Percentiles rank a stretch among this genome's conserved stretches.
These are phyloP conservation scores for Ochotona curzoniae DNA, from an alignment of 2,113 vertebrate genomes.

Conservation along the genomic window DNA sequence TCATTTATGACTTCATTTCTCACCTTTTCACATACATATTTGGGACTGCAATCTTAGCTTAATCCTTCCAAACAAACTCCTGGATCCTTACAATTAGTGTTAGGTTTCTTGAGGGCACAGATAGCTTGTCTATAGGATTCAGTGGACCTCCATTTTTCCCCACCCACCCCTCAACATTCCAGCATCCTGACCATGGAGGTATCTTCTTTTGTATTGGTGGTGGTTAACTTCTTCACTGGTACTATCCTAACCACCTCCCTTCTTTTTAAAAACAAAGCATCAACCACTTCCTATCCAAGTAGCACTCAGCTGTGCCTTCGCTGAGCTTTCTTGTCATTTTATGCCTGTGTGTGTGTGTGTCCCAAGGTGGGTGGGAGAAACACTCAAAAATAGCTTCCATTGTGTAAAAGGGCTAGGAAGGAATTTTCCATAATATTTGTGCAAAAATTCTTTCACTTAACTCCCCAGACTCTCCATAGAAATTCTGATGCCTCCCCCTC, in stretches of 20 bases:
- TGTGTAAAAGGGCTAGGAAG: constrained; percentile 42
- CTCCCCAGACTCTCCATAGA: constrained; percentile 47
- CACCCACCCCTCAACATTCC: too few species aligned
- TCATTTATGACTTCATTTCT: too few species aligned
- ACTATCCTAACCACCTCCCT: not conserved
- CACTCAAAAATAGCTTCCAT: constrained; percentile 56
- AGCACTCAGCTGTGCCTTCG: constrained; percentile 14
- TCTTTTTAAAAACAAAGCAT: constrained; percentile 4
- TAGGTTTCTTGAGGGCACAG: not conserved
- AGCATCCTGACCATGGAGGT: not conserved
- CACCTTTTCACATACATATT: not conserved
- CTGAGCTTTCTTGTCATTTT: constrained; percentile 40
- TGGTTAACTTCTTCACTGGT: not conserved
- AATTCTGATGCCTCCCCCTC: not conserved
- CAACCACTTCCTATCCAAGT: not conserved
- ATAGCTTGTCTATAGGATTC: not conserved
- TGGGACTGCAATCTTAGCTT: not conserved
- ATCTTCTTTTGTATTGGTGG: not conserved
- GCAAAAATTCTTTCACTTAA: constrained; percentile 53
- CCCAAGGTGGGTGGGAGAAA: constrained; percentile 64
- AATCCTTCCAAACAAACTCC: not conserved
- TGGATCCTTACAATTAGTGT: not conserved
- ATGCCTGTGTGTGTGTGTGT: constrained; percentile 67
- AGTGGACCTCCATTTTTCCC: not conserved
- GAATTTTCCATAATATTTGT: constrained; percentile 61